phyloP scores from a whole-genome alignment of 2,888 invertebrate genomes.

The Elysia crispata region DNA sequence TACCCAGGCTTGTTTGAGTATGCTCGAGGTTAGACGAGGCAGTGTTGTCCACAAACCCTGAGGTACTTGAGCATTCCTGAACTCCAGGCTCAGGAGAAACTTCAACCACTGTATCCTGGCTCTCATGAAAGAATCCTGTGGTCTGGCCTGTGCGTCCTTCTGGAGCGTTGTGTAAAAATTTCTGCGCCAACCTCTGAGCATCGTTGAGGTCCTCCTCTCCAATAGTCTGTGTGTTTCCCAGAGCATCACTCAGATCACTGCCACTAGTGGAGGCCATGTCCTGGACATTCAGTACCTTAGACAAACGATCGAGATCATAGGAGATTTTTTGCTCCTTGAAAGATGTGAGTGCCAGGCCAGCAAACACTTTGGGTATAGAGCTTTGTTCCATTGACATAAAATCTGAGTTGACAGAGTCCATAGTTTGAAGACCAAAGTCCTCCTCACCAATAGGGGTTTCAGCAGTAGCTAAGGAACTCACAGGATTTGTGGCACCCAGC shows the following conservation, averaged over 20 bases:
- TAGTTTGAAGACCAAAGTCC: constrained; percentile 52
- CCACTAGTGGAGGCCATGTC: constrained; percentile 63
- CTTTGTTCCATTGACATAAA: constrained; percentile 66
- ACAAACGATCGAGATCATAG: constrained; percentile 64
- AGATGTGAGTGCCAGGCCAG: constrained; percentile 68
- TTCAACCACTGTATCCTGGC: constrained; percentile 52
- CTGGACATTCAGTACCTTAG: constrained; percentile 67
- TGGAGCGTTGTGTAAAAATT: not conserved
- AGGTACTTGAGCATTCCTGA: not conserved
- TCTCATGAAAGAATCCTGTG: constrained; percentile 50
- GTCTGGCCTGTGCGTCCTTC: not conserved
- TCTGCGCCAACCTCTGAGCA: constrained; percentile 2
- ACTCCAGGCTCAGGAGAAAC: constrained; percentile 44
- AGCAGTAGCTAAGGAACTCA: constrained; percentile 49
- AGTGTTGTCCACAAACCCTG: constrained; percentile 48
- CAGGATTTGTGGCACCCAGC: constrained; percentile 40
- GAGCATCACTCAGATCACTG: constrained; percentile 52
- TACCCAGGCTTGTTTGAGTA: constrained; percentile 36
- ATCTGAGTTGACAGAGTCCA: constrained; percentile 68
- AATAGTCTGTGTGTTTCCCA: not conserved
- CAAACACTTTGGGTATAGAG: constrained; percentile 66
- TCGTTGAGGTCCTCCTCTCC: not conserved
- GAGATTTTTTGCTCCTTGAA: constrained; percentile 69
- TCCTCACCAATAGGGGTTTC: constrained; percentile 35
- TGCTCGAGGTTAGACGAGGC: constrained; percentile 36